Evolutionary conservation across 2,888 invertebrate genomes (phyloP).

Genomic region (Acronicta leporina): DNA sequence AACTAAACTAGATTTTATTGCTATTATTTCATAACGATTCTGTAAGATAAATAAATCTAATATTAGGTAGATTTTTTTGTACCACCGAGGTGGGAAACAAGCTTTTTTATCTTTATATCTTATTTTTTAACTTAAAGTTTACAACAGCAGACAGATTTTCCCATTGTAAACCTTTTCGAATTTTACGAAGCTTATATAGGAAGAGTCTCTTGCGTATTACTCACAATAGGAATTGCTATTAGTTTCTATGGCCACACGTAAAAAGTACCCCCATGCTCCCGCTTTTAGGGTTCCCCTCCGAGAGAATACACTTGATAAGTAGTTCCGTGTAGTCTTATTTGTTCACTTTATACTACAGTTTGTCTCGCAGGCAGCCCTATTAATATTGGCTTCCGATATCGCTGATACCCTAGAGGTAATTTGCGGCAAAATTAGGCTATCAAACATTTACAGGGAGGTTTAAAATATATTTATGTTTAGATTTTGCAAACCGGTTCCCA

Average conservation of each 20-base stretch:
- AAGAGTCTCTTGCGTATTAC: not conserved
- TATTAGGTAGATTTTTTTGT: too few relatives aligned
- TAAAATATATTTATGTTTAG: not conserved
- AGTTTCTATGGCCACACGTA: conserved; percentile 60
- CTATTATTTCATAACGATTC: too few relatives aligned
- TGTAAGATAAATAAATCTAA: too few relatives aligned
- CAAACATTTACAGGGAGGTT: conserved; percentile 44
- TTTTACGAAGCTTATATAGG: not conserved
- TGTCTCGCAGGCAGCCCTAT: conserved; percentile 72
- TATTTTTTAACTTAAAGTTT: too few relatives aligned
- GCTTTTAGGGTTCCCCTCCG: conserved; percentile 41
- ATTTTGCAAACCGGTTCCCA: not conserved
- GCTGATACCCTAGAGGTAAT: conserved; percentile 59
- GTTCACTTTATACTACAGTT: conserved; percentile 77
- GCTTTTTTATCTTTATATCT: too few relatives aligned
- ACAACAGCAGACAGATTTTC: too few relatives aligned
- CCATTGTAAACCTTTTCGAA: not conserved
- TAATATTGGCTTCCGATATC: conserved; percentile 76
- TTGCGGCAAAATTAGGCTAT: conserved; percentile 56
- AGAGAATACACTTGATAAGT: conserved; percentile 75
- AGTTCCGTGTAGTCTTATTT: conserved; percentile 75
- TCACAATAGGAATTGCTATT: conserved; percentile 22
- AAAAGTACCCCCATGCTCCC: conserved; percentile 53
- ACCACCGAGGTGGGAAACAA: too few relatives aligned
- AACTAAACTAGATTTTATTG: too few relatives aligned